These are phyloP conservation scores for Spinus olivaceus DNA, from an alignment of 2,797 vertebrate species.

Conservation along the genomic window DNA sequence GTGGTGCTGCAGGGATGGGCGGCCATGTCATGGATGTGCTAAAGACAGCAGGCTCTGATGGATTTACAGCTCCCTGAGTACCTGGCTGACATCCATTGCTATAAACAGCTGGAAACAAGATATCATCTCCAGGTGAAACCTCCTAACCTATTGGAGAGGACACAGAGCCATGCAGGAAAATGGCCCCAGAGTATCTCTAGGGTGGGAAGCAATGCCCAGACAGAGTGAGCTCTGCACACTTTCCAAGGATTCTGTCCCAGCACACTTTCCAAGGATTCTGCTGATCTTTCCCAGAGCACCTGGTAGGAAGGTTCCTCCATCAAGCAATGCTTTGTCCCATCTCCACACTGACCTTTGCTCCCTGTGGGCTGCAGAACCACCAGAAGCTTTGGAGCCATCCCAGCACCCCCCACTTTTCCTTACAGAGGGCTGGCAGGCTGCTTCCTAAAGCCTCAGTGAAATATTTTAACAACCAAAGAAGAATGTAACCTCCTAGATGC, in stretches of 20 bases:
- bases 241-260: too few relatives aligned
- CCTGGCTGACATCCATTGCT: neutral
- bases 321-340: neutral
- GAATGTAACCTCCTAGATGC: neutral
- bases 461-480: neutral
- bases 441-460: neutral
- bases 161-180: neutral
- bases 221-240: too few relatives aligned
- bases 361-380: neutral
- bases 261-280: neutral
- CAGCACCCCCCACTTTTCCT: neutral
- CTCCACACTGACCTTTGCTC: neutral
- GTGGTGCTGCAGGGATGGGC: neutral
- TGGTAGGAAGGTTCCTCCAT: neutral
- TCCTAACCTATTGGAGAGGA: neutral
- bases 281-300: neutral
- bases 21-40: rapidly evolving
- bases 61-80: rapidly evolving
- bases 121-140: neutral
- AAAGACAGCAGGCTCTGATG: neutral
- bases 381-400: neutral
- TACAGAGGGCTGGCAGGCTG: neutral
- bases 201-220: rapidly evolving
- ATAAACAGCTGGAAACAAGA: neutral
- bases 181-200: rapidly evolving